Base-by-base conservation (phyloP, 2,888 invertebrate species). In the Lacanobia wlatinum region DNA sequence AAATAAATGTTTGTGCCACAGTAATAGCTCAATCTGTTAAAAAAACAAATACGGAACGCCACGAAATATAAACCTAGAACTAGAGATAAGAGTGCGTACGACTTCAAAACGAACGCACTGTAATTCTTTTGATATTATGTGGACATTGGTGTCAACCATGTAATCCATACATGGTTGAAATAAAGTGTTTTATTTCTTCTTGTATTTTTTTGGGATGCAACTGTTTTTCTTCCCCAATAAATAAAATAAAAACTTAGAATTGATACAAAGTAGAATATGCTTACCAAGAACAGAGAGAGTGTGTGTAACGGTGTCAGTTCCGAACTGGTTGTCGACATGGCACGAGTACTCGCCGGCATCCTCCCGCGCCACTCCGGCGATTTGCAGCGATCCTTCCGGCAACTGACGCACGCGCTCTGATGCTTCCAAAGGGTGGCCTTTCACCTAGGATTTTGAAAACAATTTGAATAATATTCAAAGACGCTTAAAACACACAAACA, bases 271-370 rank as follows among this genome's bases (percentile, higher is more conserved):
- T n/a, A 34, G 10, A 5, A 34, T 34, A 56, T 34, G 34, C 56
- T 56, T n/a, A 56, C 98, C 98, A 87, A 98, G 98, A 0, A 99
- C 98, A 81, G 98, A 97, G 67, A 99, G 97, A 71, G 98, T 98
- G 93, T 99, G 99, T 0, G 98, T 98, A 65, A 99, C 98, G 21
- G 98, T 98, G 90, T 99, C 99, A 85, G 98, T 98, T 64, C 99
- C 99, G 92, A 98, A 98, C 38, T 98, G 97, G 94, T 99, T 99
- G 91, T 98, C 98, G 23, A 99, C 99, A 87, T 98, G 98, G 94
- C 99, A 99, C 0, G 98, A 98, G 92, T 99, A 99, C 94, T 99
- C 99, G 69, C 99, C 99, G 69, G 98, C 98, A 94, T 99, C 99
- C 78, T 98, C 97, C 46, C 99, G 97, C 62, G 98, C 98, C 0